These are phyloP conservation scores for Arrhopalites spinosus DNA, from an alignment of 2,888 invertebrate species.

Conservation along the genomic window DNA sequence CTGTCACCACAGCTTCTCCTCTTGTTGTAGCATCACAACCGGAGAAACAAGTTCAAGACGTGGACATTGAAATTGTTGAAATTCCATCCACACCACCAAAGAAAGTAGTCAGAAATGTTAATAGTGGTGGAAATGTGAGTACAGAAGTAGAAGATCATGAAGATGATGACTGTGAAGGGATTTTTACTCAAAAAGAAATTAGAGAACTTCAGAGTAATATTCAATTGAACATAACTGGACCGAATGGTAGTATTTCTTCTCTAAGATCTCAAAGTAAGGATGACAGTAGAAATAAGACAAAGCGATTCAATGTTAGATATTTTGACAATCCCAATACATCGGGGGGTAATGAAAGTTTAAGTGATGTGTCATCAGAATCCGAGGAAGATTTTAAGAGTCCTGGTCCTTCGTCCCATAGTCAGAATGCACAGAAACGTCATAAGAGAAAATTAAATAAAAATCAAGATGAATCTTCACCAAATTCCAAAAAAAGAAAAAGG, in stretches of 20 bases:
- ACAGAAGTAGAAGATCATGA: neutral
- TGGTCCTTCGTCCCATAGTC: too few relatives aligned
- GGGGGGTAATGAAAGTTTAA: too few relatives aligned
- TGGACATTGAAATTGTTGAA: too few relatives aligned
- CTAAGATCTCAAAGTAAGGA: neutral
- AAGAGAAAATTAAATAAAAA: neutral
- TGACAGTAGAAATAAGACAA: neutral
- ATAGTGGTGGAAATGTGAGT: neutral
- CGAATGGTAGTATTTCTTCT: neutral
- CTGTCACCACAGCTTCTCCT: too few relatives aligned
- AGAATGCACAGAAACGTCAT: neutral
- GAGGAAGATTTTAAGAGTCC: too few relatives aligned
- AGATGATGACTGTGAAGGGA: slow-evolving; percentile 10
- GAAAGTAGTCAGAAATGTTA: too few relatives aligned
- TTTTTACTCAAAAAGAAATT: slow-evolving; percentile 2
- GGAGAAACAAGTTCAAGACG: too few relatives aligned
- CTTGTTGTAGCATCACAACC: too few relatives aligned
- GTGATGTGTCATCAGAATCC: too few relatives aligned
- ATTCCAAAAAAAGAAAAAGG: neutral
- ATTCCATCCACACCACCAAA: too few relatives aligned
- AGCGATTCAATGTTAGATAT: too few relatives aligned
- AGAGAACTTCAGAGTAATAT: slow-evolving; percentile 1
- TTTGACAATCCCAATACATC: too few relatives aligned
- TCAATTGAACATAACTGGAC: slow-evolving; percentile 7
- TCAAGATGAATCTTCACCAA: neutral